Conservation (phyloP, 2,797 vertebrate genomes). For the Calcarius lapponicus region DNA sequence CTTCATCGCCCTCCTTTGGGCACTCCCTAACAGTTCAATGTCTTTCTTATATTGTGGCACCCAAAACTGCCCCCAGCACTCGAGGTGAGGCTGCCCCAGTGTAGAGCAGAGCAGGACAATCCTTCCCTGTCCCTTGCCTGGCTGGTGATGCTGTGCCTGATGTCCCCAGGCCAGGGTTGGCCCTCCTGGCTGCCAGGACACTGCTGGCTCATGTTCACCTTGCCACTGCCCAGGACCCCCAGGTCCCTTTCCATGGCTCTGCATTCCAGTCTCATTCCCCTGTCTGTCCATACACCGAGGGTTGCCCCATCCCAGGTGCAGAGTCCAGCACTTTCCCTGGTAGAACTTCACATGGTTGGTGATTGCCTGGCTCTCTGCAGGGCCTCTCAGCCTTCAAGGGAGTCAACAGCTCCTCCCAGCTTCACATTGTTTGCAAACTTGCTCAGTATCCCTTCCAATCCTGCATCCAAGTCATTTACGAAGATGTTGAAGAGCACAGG, state of each 20-base stretch:
- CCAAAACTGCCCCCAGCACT: too few species aligned
- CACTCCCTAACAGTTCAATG: neutral
- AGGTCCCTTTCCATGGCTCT: fast-evolving
- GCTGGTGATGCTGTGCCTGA: neutral
- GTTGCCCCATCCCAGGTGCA: neutral
- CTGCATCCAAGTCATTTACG: neutral
- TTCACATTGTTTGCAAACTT: fast-evolving
- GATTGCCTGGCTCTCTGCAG: neutral
- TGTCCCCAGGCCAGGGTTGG: neutral
- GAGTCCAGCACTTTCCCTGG: neutral
- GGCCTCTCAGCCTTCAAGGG: too few species aligned
- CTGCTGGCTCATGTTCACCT: fast-evolving
- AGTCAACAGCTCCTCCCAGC: neutral
- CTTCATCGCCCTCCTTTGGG: neutral
- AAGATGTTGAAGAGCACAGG: neutral
- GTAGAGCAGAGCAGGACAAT: neutral
- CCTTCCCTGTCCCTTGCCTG: fast-evolving
- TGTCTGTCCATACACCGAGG: fast-evolving
- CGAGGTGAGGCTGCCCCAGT: fast-evolving
- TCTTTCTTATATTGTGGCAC: neutral
- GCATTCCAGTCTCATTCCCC: neutral
- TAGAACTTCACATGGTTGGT: neutral
- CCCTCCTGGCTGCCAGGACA: neutral
- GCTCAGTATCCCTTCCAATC: neutral
- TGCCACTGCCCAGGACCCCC: fast-evolving